Evolutionary conservation across 2,113 vertebrate genomes (phyloP), one percentile per base, ranked within the genome.

Genomic region (Mormoops blainvillei): DNA sequence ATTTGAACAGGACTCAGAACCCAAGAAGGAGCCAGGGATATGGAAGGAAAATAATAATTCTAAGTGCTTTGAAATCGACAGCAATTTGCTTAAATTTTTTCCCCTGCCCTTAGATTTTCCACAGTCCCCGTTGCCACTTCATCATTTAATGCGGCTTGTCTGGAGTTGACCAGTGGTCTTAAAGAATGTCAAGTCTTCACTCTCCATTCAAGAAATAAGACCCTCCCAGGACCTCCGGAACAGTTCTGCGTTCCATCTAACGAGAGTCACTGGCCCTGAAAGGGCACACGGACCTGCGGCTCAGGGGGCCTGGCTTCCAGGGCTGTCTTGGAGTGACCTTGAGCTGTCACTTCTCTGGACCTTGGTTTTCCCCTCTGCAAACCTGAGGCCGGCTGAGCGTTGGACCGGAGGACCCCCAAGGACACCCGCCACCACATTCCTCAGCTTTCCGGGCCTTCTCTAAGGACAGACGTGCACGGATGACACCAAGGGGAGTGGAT

Each of bases 31-130:
- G 94, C 80, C 95, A 94, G 87, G 86, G 86, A 89, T 97, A 96
- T 96, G 96, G 91, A 97, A 88, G 89, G 73, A 89, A 95, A 96
- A 97, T 96, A 98, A 89, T 38, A 96, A 96, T 83, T 97, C 93
- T 90, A 96, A 98, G 86, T 87, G 96, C 98, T 89, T 61, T 12
- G 58, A 98, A 97, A 97, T 97, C 94, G 83, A 89, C 83, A 97
- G 71, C 58, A 70, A 43, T 78, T 78, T 81, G 41, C 78, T 71
- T 54, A 13, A 26, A 5, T 3, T 0, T 41, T 48, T 52, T 78
- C 33, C 22, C 4, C 19, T 3, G 2, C 67, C 36, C 67, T 81
- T 28, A 11, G 65, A 41, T 41, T 78, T 94, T 84, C 78, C 76
- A 33, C 73, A 41, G 80, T 28, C 48, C 45, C 71, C 61, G n/a